Evolutionary conservation across 2,113 vertebrate species (phyloP).

Genomic region (Trematomus loennbergii): DNA sequence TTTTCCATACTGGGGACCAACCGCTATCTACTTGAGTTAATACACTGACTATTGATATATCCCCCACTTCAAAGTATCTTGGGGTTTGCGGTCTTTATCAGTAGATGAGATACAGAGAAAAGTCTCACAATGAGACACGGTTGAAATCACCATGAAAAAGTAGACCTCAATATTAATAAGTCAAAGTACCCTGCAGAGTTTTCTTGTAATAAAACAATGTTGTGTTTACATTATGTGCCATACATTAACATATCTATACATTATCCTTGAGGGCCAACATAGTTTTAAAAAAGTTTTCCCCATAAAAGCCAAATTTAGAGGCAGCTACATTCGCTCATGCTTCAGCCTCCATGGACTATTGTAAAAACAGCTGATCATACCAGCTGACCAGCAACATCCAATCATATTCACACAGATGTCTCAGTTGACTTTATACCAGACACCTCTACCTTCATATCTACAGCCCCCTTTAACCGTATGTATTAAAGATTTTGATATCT

Average conservation of each 20-base stretch:
- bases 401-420: background rate
- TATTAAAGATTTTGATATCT: too few species aligned
- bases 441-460: background rate
- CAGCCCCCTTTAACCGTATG: too few species aligned
- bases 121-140: too few species aligned
- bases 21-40: too few species aligned
- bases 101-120: too few species aligned
- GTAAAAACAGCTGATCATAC: background rate
- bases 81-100: too few species aligned
- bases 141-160: too few species aligned
- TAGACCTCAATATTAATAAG: background rate
- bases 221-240: background rate
- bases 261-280: background rate
- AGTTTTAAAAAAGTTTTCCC: background rate
- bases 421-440: background rate
- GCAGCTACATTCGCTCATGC: background rate
- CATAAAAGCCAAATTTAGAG: background rate
- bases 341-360: conserved; percentile 2
- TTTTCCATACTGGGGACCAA: too few species aligned
- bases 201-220: background rate
- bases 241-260: background rate
- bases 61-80: too few species aligned
- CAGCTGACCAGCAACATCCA: background rate
- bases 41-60: too few species aligned
- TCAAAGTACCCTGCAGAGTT: background rate